Base-by-base conservation (phyloP, 2,113 vertebrate species). In the Bubalus kerabau region DNA sequence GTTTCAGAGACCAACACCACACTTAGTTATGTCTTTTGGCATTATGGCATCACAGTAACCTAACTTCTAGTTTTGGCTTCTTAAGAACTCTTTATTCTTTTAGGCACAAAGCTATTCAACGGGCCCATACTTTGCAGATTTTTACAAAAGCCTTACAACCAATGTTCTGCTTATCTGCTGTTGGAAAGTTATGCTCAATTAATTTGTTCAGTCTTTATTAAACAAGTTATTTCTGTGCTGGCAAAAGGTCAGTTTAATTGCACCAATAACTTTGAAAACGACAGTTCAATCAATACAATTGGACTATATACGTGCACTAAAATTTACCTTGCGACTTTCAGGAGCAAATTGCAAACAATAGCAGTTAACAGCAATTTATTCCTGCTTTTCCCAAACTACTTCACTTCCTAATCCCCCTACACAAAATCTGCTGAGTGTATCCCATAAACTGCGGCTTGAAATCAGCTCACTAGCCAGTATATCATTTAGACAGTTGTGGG, bases 381-480 rank as follows among this genome's bases (percentile, higher is more conserved):
- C 32, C 62, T 52, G 36, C 62, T 96, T 87, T 95, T 93, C 95
- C 30, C 96, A 90, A 87, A 94, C 26, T 16, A 7, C 28, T 76
- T 98, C 81, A 46, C 54, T 96, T 88, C 43, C 46, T 36, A 87
- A 85, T 5, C 52, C 81, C 83, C 43, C 13, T 8, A 16, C 94
- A 92, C 30, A 83, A 97, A 96, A 95, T 97, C 91, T 88, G 78
- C 16, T 86, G 5, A 96, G 87, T 92, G n/a, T 40, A 89, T 2
- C 95, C 95, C 91, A 86, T 96, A 97, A 98, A 32, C 48, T 94
- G 93, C 60, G 36, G 83, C 86, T 97, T 97, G 96, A 98, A 98
- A 98, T 98, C 94, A 98, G 96, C 95, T 87, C 67, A 60, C 96
- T 95, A 87, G 15, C 60, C 12, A 95, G 67, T 43, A 67, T 59